Base-by-base conservation (phyloP, 1,140 invertebrate genomes). In the Probaryconus sp. region DNA sequence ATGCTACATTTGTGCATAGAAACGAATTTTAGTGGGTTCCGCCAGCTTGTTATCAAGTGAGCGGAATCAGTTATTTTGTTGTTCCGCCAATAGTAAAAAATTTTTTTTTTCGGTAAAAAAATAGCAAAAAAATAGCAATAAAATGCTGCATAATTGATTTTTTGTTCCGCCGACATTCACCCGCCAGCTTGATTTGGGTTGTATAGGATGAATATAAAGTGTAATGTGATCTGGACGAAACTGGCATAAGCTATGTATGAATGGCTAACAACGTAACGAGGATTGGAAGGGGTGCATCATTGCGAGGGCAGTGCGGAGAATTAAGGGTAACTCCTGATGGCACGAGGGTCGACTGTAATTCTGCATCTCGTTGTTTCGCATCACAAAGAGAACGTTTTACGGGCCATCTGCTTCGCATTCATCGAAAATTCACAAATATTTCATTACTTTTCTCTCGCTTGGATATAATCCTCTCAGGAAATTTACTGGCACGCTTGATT, bases 191-290 rank as follows among this genome's bases (percentile, higher is more conserved):
- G n/a, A n/a, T n/a, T n/a, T n/a, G n/a, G n/a, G n/a, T n/a, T n/a
- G n/a, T n/a, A n/a, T n/a, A n/a, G n/a, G 5, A 17, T 11, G 6
- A 20, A 20, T 20, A 61, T 61, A 60, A 60, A 9, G 11, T 28
- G 21, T 18, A 17, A 37, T 47, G 30, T 13, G 10, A 37, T 73
- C 68, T 60, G 26, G 30, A 26, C 38, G 33, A 51, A 72, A 75
- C 42, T 10, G 18, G 43, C 38, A 38, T 70, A 76, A 61, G 58
- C 63, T 65, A 60, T 67, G 58, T 60, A 75, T 55, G 68, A 58
- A 74, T 31, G 56, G 33, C 73, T 80, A 78, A 78, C 77, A 80
- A 79, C 67, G 58, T 58, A 73, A 70, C 56, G 42, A 13, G 24
- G 35, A 28, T 1, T 14, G 24, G 16, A 13, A 50, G 26, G 69